Evolutionary conservation across 1,140 invertebrate genomes (phyloP).

Genomic region (Delia radicum): DNA sequence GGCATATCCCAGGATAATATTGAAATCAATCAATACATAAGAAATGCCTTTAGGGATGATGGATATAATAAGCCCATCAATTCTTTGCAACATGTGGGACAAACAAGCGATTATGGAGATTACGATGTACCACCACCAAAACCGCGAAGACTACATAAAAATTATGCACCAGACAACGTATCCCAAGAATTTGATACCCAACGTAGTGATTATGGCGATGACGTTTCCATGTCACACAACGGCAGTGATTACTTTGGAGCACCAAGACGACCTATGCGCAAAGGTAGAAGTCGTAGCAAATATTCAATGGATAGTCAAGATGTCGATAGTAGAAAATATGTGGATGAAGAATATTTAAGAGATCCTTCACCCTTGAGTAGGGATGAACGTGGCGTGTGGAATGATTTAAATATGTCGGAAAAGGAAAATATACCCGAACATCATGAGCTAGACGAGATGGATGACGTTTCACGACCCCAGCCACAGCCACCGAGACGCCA

Average conservation of each 20-base stretch:
- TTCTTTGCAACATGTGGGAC: conserved; percentile 63
- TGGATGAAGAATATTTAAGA: conserved; percentile 49
- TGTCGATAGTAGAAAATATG: conserved; percentile 33
- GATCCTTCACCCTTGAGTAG: conserved; percentile 34
- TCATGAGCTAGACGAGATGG: no score
- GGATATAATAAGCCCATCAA: conserved; percentile 69
- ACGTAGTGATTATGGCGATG: conserved; percentile 50
- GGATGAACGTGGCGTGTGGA: conserved; percentile 27
- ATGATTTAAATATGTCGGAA: conserved; percentile 37
- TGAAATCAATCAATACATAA: conserved; percentile 72
- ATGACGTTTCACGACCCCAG: conserved; percentile 31
- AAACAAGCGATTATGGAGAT: conserved; percentile 41
- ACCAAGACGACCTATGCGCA: conserved; percentile 49
- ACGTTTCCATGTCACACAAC: conserved; percentile 51
- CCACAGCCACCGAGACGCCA: conserved; percentile 49
- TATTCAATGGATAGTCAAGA: conserved; percentile 56
- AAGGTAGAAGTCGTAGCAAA: conserved; percentile 49
- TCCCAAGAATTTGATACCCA: conserved; percentile 46
- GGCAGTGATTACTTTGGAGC: conserved; percentile 45
- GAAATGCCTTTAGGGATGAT: conserved; percentile 66
- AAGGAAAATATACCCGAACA: conserved; percentile 29
- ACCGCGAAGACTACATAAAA: conserved; percentile 44
- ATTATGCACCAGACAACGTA: conserved; percentile 40
- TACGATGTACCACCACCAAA: conserved; percentile 53
- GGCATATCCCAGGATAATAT: conserved; percentile 81